Evolutionary conservation across 2,113 vertebrate genomes (phyloP).

Genomic region (Stigmatopora argus): DNA sequence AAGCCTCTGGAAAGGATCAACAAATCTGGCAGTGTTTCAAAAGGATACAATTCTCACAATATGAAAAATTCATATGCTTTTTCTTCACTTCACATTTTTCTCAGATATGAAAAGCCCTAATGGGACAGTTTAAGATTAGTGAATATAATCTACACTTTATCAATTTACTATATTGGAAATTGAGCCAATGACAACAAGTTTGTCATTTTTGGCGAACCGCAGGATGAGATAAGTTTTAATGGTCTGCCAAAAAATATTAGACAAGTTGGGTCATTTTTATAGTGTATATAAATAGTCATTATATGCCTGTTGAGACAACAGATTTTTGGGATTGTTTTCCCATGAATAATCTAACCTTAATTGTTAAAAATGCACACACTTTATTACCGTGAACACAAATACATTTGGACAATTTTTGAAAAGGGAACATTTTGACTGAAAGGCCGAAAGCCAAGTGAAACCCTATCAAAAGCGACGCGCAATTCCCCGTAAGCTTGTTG

Average conservation of each 20-base stretch:
- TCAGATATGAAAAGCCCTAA: background rate
- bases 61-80: background rate
- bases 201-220: background rate
- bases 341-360: too few species aligned
- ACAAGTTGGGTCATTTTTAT: too few species aligned
- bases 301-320: too few species aligned
- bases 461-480: constrained; percentile 24
- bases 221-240: background rate
- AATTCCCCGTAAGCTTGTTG: constrained; percentile 15
- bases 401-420: background rate
- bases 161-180: background rate
- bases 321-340: too few species aligned
- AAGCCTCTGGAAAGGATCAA: background rate
- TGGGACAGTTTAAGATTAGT: background rate
- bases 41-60: background rate
- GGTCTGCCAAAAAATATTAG: background rate
- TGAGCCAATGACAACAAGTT: background rate
- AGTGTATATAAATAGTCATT: too few species aligned
- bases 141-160: background rate
- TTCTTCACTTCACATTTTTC: background rate
- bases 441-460: background rate
- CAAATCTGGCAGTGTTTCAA: background rate
- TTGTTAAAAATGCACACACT: background rate
- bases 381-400: background rate
- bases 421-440: background rate